These are phyloP conservation scores for Argyrosomus regius DNA, from an alignment of 2,797 vertebrate species.

Conservation along the genomic window DNA sequence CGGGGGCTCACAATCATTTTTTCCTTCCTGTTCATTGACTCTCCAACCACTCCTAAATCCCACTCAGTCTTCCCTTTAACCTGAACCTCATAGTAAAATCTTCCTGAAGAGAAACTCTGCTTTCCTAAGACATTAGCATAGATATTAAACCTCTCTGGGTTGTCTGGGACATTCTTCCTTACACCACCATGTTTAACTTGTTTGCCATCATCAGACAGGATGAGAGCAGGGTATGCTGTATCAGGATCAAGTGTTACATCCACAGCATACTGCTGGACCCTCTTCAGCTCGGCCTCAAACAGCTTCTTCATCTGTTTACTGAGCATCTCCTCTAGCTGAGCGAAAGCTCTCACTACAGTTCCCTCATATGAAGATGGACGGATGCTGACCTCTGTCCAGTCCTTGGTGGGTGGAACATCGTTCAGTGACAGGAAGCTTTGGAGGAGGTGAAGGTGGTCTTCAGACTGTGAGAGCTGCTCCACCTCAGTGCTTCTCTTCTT, in stretches of 20 bases:
- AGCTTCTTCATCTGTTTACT: background rate
- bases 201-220: background rate
- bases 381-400: slow-evolving; percentile 18
- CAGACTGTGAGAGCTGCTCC: background rate
- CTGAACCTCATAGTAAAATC: slow-evolving; percentile 33
- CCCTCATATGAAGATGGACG: background rate
- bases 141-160: background rate
- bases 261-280: slow-evolving; percentile 13
- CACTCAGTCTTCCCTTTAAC: slow-evolving; percentile 7
- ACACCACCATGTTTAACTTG: background rate
- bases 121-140: background rate
- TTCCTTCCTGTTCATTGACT: slow-evolving; percentile 31
- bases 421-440: too few relatives aligned
- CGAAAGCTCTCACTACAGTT: slow-evolving; percentile 4
- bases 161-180: background rate
- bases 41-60: slow-evolving; percentile 37
- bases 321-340: slow-evolving; percentile 5
- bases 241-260: slow-evolving; percentile 33
- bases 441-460: slow-evolving; percentile 22
- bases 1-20: background rate
- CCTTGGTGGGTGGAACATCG: slow-evolving; percentile 6
- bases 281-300: slow-evolving; percentile 14
- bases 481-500: slow-evolving; percentile 10
- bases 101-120: slow-evolving; percentile 21
- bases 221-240: slow-evolving; percentile 3